Base-by-base conservation (phyloP, 2,888 invertebrate species). In the Drosophila mulleri region DNA sequence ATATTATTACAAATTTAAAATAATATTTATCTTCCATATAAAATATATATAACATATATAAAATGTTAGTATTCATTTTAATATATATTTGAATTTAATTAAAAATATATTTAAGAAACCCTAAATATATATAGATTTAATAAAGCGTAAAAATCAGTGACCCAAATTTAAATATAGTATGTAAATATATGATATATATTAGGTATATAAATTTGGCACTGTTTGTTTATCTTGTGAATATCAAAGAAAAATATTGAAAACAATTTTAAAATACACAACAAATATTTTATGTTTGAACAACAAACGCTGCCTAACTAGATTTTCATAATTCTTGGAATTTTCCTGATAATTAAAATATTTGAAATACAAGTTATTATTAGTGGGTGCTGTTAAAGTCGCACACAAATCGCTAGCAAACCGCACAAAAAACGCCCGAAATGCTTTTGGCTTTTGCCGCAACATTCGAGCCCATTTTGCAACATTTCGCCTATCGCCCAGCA, bases 401-500 rank as follows among this genome's bases (percentile, higher is more conserved):
- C 39, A 2, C 26, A 20, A 64, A 47, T 39, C 52, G 64, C 52
- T 2, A 1, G 11, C 5, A 18, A 41, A 18, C 41, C 64, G 61
- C 59, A 9, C 16, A 1, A 7, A 50, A 69, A 67, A 44, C 74
- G 74, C 63, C 26, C 5, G 11, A 41, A 42, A 41, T 58, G 29
- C 12, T 32, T 42, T 42, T 52, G 18, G n/a, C 32, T 60, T 50
- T 44, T 23, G 32, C 52, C 11, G 32, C n/a, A 37, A n/a, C 23
- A 18, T 39, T 50, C 45, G 41, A 50, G 3, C 48, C 41, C 48
- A 62, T 65, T 69, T 37, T 56, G 71, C 58, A 67, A 50, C 20
- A 48, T 56, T 56, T 80, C 53, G 67, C 63, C 83, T 72, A 76
- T 70, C 64, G 41, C 64, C 57, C 9, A 57, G 53, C 59, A 57